Conservation (phyloP, 2,797 vertebrate species). For the Crax fasciolata region DNA sequence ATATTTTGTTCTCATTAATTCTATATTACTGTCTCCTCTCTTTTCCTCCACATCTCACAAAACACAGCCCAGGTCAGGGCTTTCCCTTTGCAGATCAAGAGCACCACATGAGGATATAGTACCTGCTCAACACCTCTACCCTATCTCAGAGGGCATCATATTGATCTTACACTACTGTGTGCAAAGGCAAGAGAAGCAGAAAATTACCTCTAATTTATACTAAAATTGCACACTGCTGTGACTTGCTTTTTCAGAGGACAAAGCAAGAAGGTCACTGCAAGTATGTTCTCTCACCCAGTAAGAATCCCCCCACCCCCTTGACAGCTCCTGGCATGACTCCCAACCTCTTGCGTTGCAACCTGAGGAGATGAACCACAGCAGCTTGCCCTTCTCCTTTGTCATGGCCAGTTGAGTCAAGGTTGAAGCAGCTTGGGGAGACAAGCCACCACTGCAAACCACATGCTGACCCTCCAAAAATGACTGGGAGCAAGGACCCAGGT, state of each 20-base stretch:
- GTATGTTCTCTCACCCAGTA: background rate
- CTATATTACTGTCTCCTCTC: background rate
- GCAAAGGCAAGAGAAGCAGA: background rate
- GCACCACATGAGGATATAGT: background rate
- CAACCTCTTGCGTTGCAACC: background rate
- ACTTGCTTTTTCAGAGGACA: background rate
- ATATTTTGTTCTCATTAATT: background rate
- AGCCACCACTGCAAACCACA: background rate
- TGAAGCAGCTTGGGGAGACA: background rate
- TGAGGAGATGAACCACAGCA: background rate
- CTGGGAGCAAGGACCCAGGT: background rate
- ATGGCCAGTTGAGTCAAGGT: background rate
- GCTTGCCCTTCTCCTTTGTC: background rate
- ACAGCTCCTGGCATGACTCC: background rate
- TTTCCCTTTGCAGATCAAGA: background rate
- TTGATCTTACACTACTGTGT: background rate
- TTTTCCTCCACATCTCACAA: background rate
- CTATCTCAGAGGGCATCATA: background rate
- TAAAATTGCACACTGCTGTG: background rate
- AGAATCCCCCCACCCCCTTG: background rate
- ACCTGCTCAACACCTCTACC: fast-evolving
- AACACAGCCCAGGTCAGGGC: background rate
- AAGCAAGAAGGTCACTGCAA: background rate
- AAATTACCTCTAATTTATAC: background rate
- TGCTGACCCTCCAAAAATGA: background rate